phyloP scores from a whole-genome alignment of 2,797 vertebrate genomes.

The Helostoma temminkii region DNA sequence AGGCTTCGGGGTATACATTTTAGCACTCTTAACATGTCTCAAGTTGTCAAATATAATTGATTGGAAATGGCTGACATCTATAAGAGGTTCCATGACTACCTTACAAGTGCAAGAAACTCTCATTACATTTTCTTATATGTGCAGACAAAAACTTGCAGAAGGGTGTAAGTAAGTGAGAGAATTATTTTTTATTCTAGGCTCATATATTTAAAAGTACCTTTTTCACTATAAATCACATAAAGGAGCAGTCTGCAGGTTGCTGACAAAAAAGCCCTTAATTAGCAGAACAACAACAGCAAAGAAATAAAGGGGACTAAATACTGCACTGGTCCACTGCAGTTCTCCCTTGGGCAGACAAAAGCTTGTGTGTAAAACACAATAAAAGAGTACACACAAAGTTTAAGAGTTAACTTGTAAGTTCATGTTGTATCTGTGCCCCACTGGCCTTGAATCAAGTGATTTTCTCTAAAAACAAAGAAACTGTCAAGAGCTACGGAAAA shows the following conservation, averaged over 20 bases:
- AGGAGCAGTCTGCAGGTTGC: neutral
- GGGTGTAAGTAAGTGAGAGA: neutral
- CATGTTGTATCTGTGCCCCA: conserved; percentile 55
- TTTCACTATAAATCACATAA: no score
- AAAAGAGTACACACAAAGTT: conserved; percentile 46
- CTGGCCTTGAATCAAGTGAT: conserved; percentile 67
- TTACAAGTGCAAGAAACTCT: neutral
- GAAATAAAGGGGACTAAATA: neutral
- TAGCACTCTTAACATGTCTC: neutral
- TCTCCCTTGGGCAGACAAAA: conserved; percentile 23
- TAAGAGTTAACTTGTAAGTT: conserved; percentile 70
- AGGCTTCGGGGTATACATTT: neutral
- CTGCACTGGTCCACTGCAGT: neutral
- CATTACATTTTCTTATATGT: neutral
- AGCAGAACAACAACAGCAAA: neutral
- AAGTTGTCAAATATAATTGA: conserved; percentile 11
- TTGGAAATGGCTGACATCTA: conserved; percentile 26
- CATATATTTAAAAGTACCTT: neutral
- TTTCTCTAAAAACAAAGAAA: conserved; percentile 65
- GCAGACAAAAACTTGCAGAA: neutral
- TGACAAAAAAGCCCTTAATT: neutral
- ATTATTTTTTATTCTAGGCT: neutral
- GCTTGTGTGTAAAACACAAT: conserved; percentile 39
- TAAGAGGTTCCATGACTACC: neutral
- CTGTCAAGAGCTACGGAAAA: conserved; percentile 62